These are phyloP conservation scores for Sinhomidia bicolor DNA, from an alignment of 2,888 invertebrate species.

Conservation along the genomic window DNA sequence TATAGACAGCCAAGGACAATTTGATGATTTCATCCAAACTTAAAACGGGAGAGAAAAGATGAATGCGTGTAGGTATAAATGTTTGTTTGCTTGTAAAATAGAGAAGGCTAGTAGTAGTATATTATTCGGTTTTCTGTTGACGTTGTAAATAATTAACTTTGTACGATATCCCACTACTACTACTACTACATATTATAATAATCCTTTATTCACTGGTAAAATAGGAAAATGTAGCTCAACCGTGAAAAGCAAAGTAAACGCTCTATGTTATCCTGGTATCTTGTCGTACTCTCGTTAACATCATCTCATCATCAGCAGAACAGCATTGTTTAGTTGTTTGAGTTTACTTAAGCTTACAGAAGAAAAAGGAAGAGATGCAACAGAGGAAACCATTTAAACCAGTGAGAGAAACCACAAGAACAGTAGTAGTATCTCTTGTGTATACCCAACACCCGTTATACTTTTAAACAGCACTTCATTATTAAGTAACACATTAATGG, in stretches of 20 bases:
- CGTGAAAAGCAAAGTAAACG: not conserved
- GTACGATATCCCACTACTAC: not conserved
- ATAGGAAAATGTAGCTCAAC: not conserved
- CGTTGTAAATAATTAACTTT: not conserved
- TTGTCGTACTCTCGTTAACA: not conserved
- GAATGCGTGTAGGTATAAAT: too few species aligned
- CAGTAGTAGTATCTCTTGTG: constrained; percentile 19
- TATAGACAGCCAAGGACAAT: not conserved
- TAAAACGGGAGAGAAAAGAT: not conserved
- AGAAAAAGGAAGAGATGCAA: not conserved
- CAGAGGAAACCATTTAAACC: constrained; percentile 5
- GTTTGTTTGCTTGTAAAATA: too few species aligned
- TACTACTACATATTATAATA: too few species aligned
- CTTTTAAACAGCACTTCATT: not conserved
- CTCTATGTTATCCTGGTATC: not conserved
- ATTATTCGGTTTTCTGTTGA: not conserved
- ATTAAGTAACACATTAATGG: not conserved
- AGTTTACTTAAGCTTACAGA: not conserved
- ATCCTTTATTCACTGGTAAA: too few species aligned
- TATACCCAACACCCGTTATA: too few species aligned
- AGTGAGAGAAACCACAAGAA: not conserved
- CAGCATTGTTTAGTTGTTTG: not conserved
- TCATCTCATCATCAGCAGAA: too few species aligned
- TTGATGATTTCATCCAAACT: too few species aligned
- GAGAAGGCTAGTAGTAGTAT: not conserved